Conservation (phyloP, 92 coral and sea anemone species). For the Zoanthus sansibaricus region DNA sequence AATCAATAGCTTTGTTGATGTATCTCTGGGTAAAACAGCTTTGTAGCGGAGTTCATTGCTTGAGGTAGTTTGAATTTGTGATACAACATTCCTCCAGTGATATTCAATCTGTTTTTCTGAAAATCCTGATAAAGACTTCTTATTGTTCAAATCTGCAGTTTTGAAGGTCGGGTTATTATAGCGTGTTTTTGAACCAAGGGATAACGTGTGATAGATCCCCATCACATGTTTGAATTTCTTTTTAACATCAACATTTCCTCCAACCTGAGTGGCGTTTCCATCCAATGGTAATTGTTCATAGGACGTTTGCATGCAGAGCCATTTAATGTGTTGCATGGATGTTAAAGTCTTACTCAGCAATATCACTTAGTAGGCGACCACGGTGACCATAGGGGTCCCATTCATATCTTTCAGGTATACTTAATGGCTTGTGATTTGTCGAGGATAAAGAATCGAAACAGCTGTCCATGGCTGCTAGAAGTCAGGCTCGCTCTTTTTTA, state of each 20-base stretch:
- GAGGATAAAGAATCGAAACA: constrained; percentile 3
- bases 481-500: no score
- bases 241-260: background rate
- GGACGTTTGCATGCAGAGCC: constrained; percentile 32
- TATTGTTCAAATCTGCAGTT: constrained; percentile 7
- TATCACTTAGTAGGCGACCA: constrained; percentile 48
- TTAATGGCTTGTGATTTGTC: constrained; percentile 27
- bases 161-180: constrained; percentile 32
- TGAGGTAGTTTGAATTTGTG: background rate
- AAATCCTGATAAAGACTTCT: constrained; percentile 41
- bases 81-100: background rate
- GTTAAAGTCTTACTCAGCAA: constrained; percentile 13
- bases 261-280: background rate
- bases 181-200: constrained; percentile 44
- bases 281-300: constrained; percentile 8
- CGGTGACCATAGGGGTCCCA: constrained; percentile 52
- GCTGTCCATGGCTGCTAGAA: constrained; percentile 10
- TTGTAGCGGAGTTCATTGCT: background rate
- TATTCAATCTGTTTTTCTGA: background rate
- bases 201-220: constrained; percentile 52
- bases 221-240: constrained; percentile 38
- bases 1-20: background rate
- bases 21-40: background rate
- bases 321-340: constrained; percentile 44
- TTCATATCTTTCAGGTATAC: constrained; percentile 38